Evolutionary conservation across 2,113 vertebrate species (phyloP), one percentile per base, ranked within the genome.

Genomic region (Paramormyrops kingsleyae): DNA sequence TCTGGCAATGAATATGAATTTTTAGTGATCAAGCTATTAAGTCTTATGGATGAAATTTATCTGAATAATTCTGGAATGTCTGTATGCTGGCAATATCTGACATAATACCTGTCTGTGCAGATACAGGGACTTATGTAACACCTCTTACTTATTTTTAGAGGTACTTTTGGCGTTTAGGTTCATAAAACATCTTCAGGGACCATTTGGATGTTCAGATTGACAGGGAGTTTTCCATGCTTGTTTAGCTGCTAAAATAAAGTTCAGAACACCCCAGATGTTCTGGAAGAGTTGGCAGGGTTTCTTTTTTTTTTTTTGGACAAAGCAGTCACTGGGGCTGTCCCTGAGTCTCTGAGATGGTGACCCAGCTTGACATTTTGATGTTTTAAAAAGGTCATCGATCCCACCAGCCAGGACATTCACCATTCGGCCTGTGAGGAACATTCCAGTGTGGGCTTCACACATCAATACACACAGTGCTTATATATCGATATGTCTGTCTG

Each of bases 361-460:
- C 49, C 86, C 27, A 1, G 31, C n/a, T 50, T 56, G 50, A 87
- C 2, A 7, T 35, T 35, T 31, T 21, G 50, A 17, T 87, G 24
- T 39, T 85, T 85, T 85, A 7, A 87, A 53, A 87, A 87, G 47
- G 47, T 59, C 52, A 87, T 56, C 52, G 31, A 87, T 87, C 27
- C 86, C 49, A 31, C 5, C 85, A 31, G 83, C 83, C 83, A 4
- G 44, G 21, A 21, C 83, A 47, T 21, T 24, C 83, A 4, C 80
- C 21, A 47, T 44, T 84, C n/a, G 21, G 83, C 5, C 83, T n/a
- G 19, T 44, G 83, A 46, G 46, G 42, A 84, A 47, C 83, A 84
- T 47, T 84, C 42, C 83, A 84, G 46, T 47, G 42, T 83, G 80
- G 21, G 80, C 8, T 70, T 70, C 62, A 70, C 27, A 31, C 62